Base-by-base conservation (phyloP, 1,140 invertebrate species). In the Bombus superbus region DNA sequence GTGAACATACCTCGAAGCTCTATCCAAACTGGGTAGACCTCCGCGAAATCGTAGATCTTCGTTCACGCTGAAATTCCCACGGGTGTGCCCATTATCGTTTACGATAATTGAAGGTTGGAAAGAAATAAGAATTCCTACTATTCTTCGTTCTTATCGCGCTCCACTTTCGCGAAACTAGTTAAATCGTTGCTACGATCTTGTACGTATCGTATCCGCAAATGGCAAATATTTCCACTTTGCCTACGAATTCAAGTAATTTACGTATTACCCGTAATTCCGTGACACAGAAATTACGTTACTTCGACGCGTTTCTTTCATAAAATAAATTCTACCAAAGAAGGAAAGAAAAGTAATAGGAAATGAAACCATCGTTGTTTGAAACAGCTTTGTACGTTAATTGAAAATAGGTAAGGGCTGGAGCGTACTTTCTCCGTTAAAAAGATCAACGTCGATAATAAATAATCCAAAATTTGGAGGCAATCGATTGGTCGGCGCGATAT, bases 21-120 rank as follows among this genome's bases (percentile, higher is more conserved):
- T 18, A 18, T 40, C 44, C 59, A 40, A 77, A 35, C 62, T 32
- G 44, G 80, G 25, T 15, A 15, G 42, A 47, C 35, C 47, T 40
- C 25, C 32, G 2, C 2, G 73, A 53, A 66, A 78, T 69, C 74
- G 74, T 83, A 53, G 18, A 18, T 68, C 64, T 78, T 83, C 74
- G 62, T 77, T 77, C 74, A 6, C 35, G 25, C 18, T 76, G 64
- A 68, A 77, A 83, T 69, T 83, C 81, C 64, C 74, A 69, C 38
- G 66, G 42, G 66, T 8, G 28, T 62, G 66, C 32, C 76, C 40
- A 72, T 62, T 81, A 80, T 79, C 77, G 40, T 35, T 80, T 38
- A 47, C 42, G 35, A 64, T 80, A 80, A 81, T 80, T 72, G 77
- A 85, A 72, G 83, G 40, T n/a, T 71, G 8, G 32, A 28, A 38